phyloP scores from a whole-genome alignment of 2,113 vertebrate species.

The Corythornis vintsioides region DNA sequence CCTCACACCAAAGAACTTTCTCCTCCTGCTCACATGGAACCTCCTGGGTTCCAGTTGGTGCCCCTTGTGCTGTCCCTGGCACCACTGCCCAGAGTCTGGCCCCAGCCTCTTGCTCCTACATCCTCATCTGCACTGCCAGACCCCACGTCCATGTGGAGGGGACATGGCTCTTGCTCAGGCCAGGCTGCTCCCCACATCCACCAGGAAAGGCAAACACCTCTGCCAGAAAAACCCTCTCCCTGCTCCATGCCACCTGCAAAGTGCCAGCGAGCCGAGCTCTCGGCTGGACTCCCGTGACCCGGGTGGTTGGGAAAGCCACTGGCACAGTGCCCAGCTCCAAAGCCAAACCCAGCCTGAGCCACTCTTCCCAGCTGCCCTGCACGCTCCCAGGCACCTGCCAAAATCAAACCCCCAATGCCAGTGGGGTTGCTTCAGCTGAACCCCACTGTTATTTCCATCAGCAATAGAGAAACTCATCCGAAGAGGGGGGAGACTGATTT shows the following conservation, averaged over 20 bases:
- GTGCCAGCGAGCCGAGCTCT: neutral
- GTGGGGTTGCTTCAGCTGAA: neutral
- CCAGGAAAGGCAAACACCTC: neutral
- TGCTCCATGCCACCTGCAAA: neutral
- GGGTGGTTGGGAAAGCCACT: constrained; percentile 48
- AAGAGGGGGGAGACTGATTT: fast-evolving
- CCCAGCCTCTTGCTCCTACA: neutral
- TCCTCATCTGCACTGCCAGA: neutral
- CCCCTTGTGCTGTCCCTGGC: neutral
- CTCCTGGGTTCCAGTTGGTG: neutral
- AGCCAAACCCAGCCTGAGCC: constrained; percentile 15
- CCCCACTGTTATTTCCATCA: neutral
- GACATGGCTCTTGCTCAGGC: fast-evolving
- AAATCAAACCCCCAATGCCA: neutral
- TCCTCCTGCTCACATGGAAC: neutral
- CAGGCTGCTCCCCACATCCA: neutral
- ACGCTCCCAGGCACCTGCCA: neutral
- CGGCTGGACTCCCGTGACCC: neutral
- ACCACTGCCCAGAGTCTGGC: no score
- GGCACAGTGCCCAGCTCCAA: constrained; percentile 44
- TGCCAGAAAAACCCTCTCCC: neutral
- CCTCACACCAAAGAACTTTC: neutral
- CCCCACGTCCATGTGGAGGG: fast-evolving
- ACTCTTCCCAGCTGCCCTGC: constrained; percentile 19
- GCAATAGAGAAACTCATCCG: neutral